These are phyloP conservation scores for Melieria crassipennis DNA, from an alignment of 2,888 invertebrate genomes.

Conservation along the genomic window DNA sequence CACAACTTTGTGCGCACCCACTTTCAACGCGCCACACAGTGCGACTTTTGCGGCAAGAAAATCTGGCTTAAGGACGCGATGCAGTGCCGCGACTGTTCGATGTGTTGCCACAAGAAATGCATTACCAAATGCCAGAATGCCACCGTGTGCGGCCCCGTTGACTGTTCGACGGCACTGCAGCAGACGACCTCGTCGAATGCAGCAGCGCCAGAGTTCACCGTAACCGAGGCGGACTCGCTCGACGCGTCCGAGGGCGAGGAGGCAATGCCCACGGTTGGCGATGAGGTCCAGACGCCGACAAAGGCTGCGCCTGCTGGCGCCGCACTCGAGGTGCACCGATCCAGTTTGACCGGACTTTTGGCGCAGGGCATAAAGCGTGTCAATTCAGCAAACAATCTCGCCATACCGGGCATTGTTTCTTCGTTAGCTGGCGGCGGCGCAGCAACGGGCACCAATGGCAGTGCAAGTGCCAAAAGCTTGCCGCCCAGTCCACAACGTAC, in stretches of 20 bases:
- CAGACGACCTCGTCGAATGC: constrained; percentile 55
- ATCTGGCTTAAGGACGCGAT: constrained; percentile 98
- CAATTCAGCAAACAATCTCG: constrained; percentile 75
- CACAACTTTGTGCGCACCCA: constrained; percentile 89
- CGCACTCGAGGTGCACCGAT: constrained; percentile 55
- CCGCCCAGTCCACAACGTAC: constrained; percentile 82
- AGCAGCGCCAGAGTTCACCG: constrained; percentile 66
- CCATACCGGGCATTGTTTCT: constrained; percentile 71
- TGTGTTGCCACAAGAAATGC: constrained; percentile 97
- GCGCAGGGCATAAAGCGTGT: constrained; percentile 74
- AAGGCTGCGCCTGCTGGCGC: constrained; percentile 24
- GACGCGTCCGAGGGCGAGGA: constrained; percentile 47
- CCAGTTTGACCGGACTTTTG: constrained; percentile 66
- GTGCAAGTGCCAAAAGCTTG: constrained; percentile 70
- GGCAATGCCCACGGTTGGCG: constrained; percentile 31
- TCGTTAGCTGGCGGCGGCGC: constrained; percentile 57
- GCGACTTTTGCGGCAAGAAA: constrained; percentile 95
- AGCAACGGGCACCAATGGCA: constrained; percentile 5
- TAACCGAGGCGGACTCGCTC: constrained; percentile 61
- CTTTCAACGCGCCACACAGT: constrained; percentile 88
- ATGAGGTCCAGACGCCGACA: constrained; percentile 17
- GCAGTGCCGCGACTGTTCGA: constrained; percentile 87
- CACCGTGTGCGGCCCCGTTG: constrained; percentile 71
- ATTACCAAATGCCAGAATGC: constrained; percentile 84
- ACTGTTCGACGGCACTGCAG: constrained; percentile 51